phyloP scores from a whole-genome alignment of 2,113 vertebrate species.

The Chloropsis cyanopogon region DNA sequence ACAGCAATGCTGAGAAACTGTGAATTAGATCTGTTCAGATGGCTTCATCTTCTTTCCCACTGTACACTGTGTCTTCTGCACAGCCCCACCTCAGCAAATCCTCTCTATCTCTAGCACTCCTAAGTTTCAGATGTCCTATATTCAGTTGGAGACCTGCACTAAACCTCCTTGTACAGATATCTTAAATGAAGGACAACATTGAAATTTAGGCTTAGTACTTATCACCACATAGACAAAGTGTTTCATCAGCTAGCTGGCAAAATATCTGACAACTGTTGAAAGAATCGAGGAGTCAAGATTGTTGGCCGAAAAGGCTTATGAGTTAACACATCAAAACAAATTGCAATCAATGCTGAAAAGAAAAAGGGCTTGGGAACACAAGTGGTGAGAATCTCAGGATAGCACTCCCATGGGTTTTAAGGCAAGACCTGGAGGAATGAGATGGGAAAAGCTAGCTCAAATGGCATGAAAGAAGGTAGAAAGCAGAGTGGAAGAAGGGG shows the following conservation, averaged over 20 bases:
- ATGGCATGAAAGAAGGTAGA: neutral
- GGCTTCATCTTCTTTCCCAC: neutral
- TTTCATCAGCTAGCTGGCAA: neutral
- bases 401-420: neutral
- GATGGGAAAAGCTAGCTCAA: neutral
- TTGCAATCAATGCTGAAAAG: conserved; percentile 4
- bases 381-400: neutral
- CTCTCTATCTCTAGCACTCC: neutral
- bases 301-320: neutral
- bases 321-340: conserved; percentile 13
- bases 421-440: neutral
- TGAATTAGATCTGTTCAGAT: neutral
- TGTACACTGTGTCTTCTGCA: neutral
- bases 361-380: conserved; percentile 4
- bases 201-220: neutral
- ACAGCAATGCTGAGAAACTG: neutral
- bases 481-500: neutral
- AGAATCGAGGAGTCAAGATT: neutral
- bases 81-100: neutral
- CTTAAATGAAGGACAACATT: neutral
- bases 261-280: neutral
- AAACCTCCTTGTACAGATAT: neutral
- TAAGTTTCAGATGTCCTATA: neutral
- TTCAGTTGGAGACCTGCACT: neutral
- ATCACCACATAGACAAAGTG: neutral